phyloP scores from a whole-genome alignment of 1,140 invertebrate species.

The roundworm (Caenorhabditis elegans) region WBcel235 BX284606.5:9410001-9410500 shows the following conservation, averaged over 20 bases:
- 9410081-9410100: too few species aligned
- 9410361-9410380: not conserved
- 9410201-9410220: slow-evolving; percentile 5
- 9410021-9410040: too few species aligned
- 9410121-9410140: too few species aligned
- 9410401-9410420: too few species aligned
- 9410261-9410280: not conserved
- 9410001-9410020: too few species aligned
- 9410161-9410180: not conserved
- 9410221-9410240: not conserved
- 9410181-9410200: slow-evolving; percentile 26
- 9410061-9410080: too few species aligned
- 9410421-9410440: not conserved
- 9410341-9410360: slow-evolving; percentile 15
- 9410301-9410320: slow-evolving; percentile 23
- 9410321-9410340: slow-evolving; percentile 32
- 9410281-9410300: not conserved
- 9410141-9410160: too few species aligned
- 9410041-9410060: too few species aligned
- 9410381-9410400: too few species aligned
- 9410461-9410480: not conserved
- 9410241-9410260: too few species aligned
- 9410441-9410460: too few species aligned
- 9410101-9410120: too few species aligned
- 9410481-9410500: not conserved